These are phyloP conservation scores for Eupleurogrammus muticus DNA, from an alignment of 2,797 vertebrate species.

Conservation along the genomic window DNA sequence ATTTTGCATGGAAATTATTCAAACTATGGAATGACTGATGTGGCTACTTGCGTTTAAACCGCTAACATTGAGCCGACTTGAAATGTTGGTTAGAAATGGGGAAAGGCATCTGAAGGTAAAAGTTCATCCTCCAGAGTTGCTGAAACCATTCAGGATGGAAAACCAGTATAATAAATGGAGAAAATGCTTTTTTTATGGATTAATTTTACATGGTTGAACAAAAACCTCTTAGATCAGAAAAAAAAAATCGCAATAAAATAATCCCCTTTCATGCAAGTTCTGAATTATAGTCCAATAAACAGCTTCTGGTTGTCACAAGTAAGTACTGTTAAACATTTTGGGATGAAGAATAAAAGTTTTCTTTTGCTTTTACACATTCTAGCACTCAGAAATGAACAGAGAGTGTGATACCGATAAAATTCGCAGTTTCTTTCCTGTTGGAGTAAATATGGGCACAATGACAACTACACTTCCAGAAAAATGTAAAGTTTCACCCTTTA, in stretches of 20 bases:
- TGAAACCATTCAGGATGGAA: neutral
- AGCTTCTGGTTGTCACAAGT: constrained; percentile 40
- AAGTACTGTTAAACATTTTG: constrained; percentile 26
- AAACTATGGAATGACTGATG: constrained; percentile 9
- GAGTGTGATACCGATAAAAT: neutral
- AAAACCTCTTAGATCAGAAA: constrained; percentile 33
- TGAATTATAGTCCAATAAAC: constrained; percentile 46
- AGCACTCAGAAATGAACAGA: neutral
- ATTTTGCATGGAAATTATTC: neutral
- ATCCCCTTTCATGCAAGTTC: constrained; percentile 49
- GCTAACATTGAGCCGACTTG: too few species aligned
- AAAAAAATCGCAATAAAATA: constrained; percentile 48
- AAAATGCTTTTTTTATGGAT: constrained; percentile 16
- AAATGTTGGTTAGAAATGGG: constrained; percentile 10
- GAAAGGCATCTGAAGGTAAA: constrained; percentile 17
- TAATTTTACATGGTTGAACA: constrained; percentile 17
- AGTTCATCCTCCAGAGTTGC: constrained; percentile 10
- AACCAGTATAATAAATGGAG: neutral
- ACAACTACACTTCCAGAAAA: constrained; percentile 14
- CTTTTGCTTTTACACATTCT: neutral
- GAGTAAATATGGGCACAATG: too few species aligned
- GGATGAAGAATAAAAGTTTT: constrained; percentile 19
- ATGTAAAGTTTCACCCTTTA: neutral
- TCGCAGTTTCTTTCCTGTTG: neutral
- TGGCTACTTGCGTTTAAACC: neutral